Base-by-base conservation (phyloP, 2,797 vertebrate species). In the Eidolon dupreanum region DNA sequence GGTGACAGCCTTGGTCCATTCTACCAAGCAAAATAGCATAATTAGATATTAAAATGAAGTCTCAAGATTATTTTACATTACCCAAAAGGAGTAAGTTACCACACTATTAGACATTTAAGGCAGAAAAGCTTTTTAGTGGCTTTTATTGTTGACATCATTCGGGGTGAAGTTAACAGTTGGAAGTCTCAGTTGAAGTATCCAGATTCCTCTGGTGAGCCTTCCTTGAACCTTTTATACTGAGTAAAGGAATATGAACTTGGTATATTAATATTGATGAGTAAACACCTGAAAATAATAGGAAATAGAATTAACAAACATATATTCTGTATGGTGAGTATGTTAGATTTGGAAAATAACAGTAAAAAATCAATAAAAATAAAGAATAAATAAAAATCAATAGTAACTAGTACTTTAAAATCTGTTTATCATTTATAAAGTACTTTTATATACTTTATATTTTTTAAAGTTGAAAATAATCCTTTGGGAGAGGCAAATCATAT, bases 231-330 rank as follows among this genome's bases (percentile, higher is more conserved):
- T 38, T 43, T 16, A 36, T 83, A n/a, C 49, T 77, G 38, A 78
- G 43, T 90, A 90, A 90, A 92, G 8, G 16, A 92, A 90, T 63
- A 88, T 74, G 46, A 85, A 73, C 13, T 74, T 95, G n/a, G 71
- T 19, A 78, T 41, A 66, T 82, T 51, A 82, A 53, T 78, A 77
- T 33, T 66, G 38, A 59, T 82, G 17, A 70, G 15, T 59, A 90
- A 94, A 82, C 11, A 73, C 38, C 24, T 71, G 31, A 90, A 79
- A 84, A 46, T 66, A 68, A 74, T 68, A 79, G 36, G 3, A 10
- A 77, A 85, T 33, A 91, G 36, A 74, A 59, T 95, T 75, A 78
- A 66, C 59, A 86, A 75, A 75, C 46, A 20, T 43, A 22, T 85
- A 79, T 86, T 71, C 9, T 43, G 1, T 70, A 59, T 82, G 12